These are phyloP conservation scores for Yponomeuta evonymella DNA, from an alignment of 2,888 invertebrate genomes.

Conservation along the genomic window DNA sequence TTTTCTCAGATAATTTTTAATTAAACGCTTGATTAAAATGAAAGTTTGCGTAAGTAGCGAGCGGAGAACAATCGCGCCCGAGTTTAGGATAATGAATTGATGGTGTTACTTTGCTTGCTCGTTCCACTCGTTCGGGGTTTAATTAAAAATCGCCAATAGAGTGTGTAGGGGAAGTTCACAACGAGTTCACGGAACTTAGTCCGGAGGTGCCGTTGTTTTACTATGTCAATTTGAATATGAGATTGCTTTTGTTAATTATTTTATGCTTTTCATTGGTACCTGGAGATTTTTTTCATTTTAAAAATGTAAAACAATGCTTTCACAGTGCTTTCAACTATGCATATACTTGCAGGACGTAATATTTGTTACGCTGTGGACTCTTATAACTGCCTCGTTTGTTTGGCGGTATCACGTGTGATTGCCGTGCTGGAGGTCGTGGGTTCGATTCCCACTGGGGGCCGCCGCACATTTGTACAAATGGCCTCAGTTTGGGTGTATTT, in stretches of 20 bases:
- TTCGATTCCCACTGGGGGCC: no score
- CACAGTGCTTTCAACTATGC: no score
- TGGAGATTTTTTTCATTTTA: no score
- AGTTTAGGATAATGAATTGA: slow-evolving; percentile 77
- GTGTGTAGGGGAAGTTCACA: slow-evolving; percentile 71
- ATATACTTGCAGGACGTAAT: no score
- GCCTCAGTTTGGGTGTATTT: no score
- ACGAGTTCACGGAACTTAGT: slow-evolving; percentile 73
- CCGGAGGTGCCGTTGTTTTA: slow-evolving; percentile 68
- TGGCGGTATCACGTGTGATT: no score
- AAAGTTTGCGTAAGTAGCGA: slow-evolving; percentile 76
- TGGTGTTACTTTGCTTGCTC: slow-evolving; percentile 74
- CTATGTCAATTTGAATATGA: slow-evolving; percentile 74
- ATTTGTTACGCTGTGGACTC: no score
- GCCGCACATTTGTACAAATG: no score
- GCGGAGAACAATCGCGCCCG: slow-evolving; percentile 73
- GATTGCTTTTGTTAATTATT: slow-evolving; percentile 42
- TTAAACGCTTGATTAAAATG: slow-evolving; percentile 77
- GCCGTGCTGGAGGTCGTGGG: no score
- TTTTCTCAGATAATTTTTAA: slow-evolving; percentile 77
- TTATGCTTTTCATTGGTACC: slow-evolving; percentile 4
- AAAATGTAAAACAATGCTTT: no score
- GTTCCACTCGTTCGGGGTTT: slow-evolving; percentile 65
- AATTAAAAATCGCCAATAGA: slow-evolving; percentile 77
- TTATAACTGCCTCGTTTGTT: no score